A percentile compares a stretch with the other conserved stretches of the same genome.
Evolutionary conservation across 2,888 invertebrate species (phyloP).

Genomic region (Dryococelus australis): DNA sequence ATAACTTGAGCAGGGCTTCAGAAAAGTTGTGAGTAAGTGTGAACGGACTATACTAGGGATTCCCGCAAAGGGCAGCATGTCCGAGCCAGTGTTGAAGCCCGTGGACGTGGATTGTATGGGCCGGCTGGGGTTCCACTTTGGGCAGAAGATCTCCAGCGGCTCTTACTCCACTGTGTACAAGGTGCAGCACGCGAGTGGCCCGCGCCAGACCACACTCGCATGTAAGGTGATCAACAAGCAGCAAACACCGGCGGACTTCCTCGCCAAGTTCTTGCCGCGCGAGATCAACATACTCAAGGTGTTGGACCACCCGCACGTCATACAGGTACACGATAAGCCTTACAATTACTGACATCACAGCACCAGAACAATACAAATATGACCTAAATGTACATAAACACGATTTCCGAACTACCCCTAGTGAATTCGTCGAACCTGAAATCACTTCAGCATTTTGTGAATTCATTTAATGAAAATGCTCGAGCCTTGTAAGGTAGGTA

Average conservation of each 20-base stretch:
- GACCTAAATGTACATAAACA: too few species aligned
- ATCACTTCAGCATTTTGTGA: too few species aligned
- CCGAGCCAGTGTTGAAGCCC: constrained; percentile 42
- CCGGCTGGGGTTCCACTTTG: constrained; percentile 83
- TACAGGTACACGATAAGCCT: constrained; percentile 54
- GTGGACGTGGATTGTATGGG: constrained; percentile 87
- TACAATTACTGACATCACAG: too few species aligned
- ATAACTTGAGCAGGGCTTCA: too few species aligned
- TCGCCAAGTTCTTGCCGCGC: constrained; percentile 91
- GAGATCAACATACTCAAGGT: constrained; percentile 89
- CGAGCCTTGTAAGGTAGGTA: too few species aligned
- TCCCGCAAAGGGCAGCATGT: too few species aligned
- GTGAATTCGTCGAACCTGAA: too few species aligned
- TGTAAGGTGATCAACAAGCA: constrained; percentile 93
- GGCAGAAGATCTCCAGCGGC: constrained; percentile 89
- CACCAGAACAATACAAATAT: too few species aligned
- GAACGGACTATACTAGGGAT: too few species aligned
- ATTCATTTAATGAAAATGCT: too few species aligned
- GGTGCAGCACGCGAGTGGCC: constrained; percentile 79
- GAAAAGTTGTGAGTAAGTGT: too few species aligned
- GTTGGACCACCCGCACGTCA: constrained; percentile 89
- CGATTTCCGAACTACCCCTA: too few species aligned
- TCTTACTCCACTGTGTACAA: constrained; percentile 90
- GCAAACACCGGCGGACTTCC: constrained; percentile 87
- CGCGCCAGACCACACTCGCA: constrained; percentile 78